Evolutionary conservation across 2,888 invertebrate genomes (phyloP), one percentile per base, ranked within the genome.

Genomic region (Drosophila demipolita): DNA sequence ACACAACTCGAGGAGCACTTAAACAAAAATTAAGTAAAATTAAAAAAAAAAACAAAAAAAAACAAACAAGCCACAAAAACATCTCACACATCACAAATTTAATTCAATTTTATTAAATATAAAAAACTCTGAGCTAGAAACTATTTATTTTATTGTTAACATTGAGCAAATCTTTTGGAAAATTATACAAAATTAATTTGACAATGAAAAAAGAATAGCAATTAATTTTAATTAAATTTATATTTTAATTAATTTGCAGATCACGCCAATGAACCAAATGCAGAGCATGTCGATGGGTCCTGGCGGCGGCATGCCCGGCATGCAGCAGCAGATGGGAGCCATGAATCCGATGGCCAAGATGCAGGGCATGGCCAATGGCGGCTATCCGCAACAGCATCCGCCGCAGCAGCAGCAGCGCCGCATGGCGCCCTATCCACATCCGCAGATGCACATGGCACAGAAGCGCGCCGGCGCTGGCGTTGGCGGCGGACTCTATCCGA

Each of bases 371-470:
- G 93, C 93, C 69, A 93, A 93, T 67, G 93, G 92, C 11, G 95
- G 95, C 38, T 94, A 94, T 79, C 96, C 97, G 89, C 96, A 96
- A 80, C 87, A 87, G 57, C 81, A 86, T 54, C 82, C 78, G 15
- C 86, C 88, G 29, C 82, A 77, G 53, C 94, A 83, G 55, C 90
- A 86, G 61, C 87, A 88, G 68, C 94, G 97, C 90, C 95, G 98
- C 90, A 95, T 97, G 94, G 95, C 97, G 57, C 98, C 98, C 2
- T 98, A 98, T 93, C 97, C 98, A 29, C 96, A 95, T 70, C 97
- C 97, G 17, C 96, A 96, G 68, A 96, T 97, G 96, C 96, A 97
- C 92, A 96, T 97, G 95, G 95, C 95, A 66, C 97, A 97, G 91
- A 96, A 97, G 87, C 94, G 93, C 33, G 91, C 75, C 67, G 80